Conservation (phyloP, 2,888 invertebrate genomes). For the Drosophila tanythrix region DNA sequence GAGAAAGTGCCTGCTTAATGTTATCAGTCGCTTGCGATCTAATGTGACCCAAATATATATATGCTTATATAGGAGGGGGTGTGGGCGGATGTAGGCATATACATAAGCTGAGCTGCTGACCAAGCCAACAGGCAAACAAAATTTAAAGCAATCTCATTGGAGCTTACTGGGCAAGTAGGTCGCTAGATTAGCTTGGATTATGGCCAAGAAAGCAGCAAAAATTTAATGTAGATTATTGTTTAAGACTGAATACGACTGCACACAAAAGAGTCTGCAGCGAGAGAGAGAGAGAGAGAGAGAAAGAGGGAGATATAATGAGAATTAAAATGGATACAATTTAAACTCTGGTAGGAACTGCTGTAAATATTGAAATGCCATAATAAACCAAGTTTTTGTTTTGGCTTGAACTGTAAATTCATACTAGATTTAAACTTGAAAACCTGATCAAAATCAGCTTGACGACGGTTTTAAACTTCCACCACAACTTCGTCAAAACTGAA, state of each 20-base stretch:
- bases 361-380: neutral
- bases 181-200: constrained; percentile 35
- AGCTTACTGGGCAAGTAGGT: constrained; percentile 43
- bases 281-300: neutral
- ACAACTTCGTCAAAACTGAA: no score
- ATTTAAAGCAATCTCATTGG: constrained; percentile 55
- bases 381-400: no score
- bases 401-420: no score
- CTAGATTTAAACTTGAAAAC: no score
- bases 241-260: neutral
- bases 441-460: no score
- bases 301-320: neutral
- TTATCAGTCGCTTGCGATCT: constrained; percentile 66
- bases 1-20: constrained; percentile 72
- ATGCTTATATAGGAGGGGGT: neutral
- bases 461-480: no score
- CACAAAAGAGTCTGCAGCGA: neutral
- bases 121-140: constrained; percentile 53
- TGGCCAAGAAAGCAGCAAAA: constrained; percentile 26
- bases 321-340: neutral
- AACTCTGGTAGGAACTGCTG: neutral
- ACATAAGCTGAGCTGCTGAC: constrained; percentile 39
- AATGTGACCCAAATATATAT: constrained; percentile 69
- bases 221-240: neutral
- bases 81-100: constrained; percentile 6